These are phyloP conservation scores for Neotoxoptera formosana DNA, from an alignment of 1,140 invertebrate species.

Conservation along the genomic window DNA sequence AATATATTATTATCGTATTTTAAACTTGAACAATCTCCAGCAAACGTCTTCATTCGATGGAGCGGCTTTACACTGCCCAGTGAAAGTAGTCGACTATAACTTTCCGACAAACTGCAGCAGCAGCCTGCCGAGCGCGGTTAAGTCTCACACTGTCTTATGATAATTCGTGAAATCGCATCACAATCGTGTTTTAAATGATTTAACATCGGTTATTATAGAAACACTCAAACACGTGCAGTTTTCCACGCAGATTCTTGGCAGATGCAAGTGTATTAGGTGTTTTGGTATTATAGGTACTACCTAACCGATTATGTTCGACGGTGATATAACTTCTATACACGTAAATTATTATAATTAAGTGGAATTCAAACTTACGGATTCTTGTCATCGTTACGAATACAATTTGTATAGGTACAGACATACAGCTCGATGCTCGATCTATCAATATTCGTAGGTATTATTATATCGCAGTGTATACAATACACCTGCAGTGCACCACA, in stretches of 20 bases:
- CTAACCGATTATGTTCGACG: not conserved
- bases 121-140: not conserved
- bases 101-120: constrained; percentile 44
- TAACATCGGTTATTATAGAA: constrained; percentile 20
- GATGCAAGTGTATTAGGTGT: not conserved
- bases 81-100: constrained; percentile 43
- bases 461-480: not conserved
- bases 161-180: constrained; percentile 40
- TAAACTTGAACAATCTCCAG: constrained; percentile 50
- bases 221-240: not conserved
- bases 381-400: not conserved
- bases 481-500: too few relatives aligned
- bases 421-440: not conserved
- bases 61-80: not conserved
- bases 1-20: constrained; percentile 10
- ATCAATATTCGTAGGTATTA: not conserved
- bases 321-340: too few relatives aligned
- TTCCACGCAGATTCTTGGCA: not conserved
- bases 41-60: constrained; percentile 26
- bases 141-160: constrained; percentile 21
- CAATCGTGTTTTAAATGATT: constrained; percentile 22
- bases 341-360: not conserved
- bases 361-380: not conserved
- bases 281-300: not conserved
- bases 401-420: not conserved